These are phyloP conservation scores for Chorisops tibialis DNA, from an alignment of 2,888 invertebrate genomes.

Conservation along the genomic window DNA sequence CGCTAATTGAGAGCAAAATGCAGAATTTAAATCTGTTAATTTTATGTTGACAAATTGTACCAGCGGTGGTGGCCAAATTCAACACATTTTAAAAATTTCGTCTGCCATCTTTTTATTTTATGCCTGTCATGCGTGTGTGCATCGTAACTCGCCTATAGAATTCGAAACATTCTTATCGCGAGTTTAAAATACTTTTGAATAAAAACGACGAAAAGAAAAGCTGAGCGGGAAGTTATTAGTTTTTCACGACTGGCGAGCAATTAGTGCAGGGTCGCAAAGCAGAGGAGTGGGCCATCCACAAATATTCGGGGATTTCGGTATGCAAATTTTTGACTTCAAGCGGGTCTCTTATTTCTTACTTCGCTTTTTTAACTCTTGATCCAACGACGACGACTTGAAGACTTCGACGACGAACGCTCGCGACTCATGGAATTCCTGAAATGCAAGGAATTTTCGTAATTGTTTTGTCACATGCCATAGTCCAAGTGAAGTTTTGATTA, in stretches of 20 bases:
- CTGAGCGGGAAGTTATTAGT: constrained; percentile 9
- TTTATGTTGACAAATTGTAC: too few species aligned
- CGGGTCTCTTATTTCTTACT: neutral
- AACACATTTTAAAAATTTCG: too few species aligned
- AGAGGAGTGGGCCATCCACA: constrained; percentile 10
- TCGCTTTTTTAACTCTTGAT: neutral
- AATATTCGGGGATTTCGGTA: constrained; percentile 13
- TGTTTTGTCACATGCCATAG: constrained; percentile 20
- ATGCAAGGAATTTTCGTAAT: constrained; percentile 23
- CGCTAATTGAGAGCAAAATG: too few species aligned
- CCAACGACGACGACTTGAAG: neutral
- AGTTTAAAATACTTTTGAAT: constrained; percentile 23
- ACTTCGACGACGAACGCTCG: neutral
- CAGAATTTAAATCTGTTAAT: too few species aligned
- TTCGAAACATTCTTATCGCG: constrained; percentile 6
- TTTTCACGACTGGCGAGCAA: constrained; percentile 5
- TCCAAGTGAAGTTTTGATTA: neutral
- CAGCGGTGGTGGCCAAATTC: too few species aligned
- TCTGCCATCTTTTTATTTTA: too few species aligned
- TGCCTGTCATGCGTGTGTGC: too few species aligned
- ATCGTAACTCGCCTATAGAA: too few species aligned
- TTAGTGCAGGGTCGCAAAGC: neutral
- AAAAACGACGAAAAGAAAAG: neutral
- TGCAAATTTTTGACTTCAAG: constrained; percentile 14
- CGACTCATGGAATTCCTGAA: constrained; percentile 14